Percentiles rank a stretch among this genome's conserved stretches.
Conservation (phyloP, 2,888 invertebrate species). For the Xestia xanthographa region DNA sequence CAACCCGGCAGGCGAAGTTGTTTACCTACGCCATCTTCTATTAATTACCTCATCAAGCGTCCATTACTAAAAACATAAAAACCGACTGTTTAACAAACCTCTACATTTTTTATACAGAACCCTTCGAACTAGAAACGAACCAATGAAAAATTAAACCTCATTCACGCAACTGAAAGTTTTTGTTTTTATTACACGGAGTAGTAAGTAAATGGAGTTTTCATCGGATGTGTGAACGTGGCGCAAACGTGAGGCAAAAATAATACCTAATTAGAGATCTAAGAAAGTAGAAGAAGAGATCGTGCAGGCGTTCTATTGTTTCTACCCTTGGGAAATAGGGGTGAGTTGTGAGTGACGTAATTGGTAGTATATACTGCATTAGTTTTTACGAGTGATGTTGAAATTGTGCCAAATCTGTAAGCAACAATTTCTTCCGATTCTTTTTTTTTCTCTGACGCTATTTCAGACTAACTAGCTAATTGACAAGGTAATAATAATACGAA, state of each 20-base stretch:
- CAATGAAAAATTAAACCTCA: conserved; percentile 54
- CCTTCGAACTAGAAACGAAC: conserved; percentile 12
- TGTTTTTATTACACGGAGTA: conserved; percentile 29
- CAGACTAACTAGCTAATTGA: background rate
- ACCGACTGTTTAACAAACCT: conserved; percentile 27
- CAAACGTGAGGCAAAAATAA: background rate
- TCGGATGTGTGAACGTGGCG: background rate
- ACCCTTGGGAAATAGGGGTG: background rate
- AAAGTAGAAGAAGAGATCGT: background rate
- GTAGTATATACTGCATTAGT: background rate
- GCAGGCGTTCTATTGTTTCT: background rate
- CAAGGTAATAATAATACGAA: background rate
- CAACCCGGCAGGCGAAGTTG: too few species aligned
- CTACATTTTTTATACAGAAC: conserved; percentile 26
- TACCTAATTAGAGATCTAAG: background rate
- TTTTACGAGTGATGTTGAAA: background rate
- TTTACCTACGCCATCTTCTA: background rate
- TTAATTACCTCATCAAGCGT: conserved; percentile 4
- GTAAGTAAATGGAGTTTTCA: conserved; percentile 29
- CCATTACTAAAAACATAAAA: background rate
- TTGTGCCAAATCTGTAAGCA: background rate
- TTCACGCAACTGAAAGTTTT: conserved; percentile 33
- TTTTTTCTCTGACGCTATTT: background rate
- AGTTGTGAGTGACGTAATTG: background rate
- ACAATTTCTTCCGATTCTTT: background rate